Conservation (phyloP, 2,797 vertebrate species). For the Myotis planiceps region DNA sequence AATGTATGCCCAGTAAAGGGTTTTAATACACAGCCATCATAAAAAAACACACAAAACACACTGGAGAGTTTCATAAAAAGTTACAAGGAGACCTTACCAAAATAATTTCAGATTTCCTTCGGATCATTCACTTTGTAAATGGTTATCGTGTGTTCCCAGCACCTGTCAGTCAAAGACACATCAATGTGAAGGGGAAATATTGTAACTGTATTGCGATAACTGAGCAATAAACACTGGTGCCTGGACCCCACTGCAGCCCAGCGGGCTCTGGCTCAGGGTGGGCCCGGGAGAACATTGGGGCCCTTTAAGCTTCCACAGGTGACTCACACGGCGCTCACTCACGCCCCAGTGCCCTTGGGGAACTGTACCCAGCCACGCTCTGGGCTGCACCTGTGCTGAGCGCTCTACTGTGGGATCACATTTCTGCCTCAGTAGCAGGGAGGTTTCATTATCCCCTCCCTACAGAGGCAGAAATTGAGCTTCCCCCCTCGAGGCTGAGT, state of each 20-base stretch:
- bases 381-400: neutral
- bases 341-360: neutral
- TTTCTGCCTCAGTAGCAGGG: slow-evolving; percentile 31
- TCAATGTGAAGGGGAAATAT: neutral
- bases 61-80: neutral
- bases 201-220: neutral
- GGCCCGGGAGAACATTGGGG: neutral
- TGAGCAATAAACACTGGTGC: neutral
- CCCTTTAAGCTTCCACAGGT: neutral
- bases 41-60: neutral
- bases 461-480: neutral
- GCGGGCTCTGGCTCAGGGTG: neutral
- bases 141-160: neutral
- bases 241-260: neutral
- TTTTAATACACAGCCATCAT: neutral
- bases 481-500: neutral
- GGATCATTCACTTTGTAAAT: neutral
- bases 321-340: neutral
- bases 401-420: neutral
- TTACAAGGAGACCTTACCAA: neutral
- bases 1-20: neutral
- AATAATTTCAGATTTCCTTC: neutral
- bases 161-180: neutral
- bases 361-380: neutral
- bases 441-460: neutral